Percentiles rank a stretch among this genome's conserved stretches.
Conservation (phyloP, 1,140 invertebrate genomes). For the Ceratitis capitata region DNA sequence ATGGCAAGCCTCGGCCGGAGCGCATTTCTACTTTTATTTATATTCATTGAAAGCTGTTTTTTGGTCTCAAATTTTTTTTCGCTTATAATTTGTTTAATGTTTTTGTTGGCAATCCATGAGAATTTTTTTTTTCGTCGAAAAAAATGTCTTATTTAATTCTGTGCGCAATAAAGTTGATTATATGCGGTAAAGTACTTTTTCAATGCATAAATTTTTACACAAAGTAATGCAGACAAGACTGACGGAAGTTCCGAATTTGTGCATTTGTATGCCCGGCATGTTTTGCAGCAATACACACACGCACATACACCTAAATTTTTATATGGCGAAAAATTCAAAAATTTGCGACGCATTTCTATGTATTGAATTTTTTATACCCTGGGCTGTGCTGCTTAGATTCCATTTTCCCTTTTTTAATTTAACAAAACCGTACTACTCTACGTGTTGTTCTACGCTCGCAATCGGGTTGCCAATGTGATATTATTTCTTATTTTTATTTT, state of each 20-base stretch:
- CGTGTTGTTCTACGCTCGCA: no score
- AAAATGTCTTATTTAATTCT: constrained; percentile 13
- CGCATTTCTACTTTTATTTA: constrained; percentile 19
- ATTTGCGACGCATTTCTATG: constrained; percentile 30
- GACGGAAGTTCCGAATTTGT: neutral
- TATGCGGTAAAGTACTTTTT: constrained; percentile 45
- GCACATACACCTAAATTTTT: neutral
- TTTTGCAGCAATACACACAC: neutral
- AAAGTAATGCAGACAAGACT: constrained; percentile 39
- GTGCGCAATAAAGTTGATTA: constrained; percentile 44
- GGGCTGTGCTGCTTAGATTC: constrained; percentile 17
- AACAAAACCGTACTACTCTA: no score
- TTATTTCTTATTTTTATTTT: neutral
- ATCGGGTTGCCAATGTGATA: neutral
- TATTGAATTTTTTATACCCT: constrained; percentile 29
- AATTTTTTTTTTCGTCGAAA: neutral
- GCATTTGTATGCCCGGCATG: neutral
- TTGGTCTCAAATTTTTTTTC: neutral
- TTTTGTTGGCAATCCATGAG: neutral
- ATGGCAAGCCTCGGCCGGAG: neutral
- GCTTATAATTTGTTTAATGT: constrained; percentile 31
- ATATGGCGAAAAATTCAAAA: neutral
- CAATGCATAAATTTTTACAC: constrained; percentile 43
- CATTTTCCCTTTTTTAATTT: neutral
- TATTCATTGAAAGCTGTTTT: constrained; percentile 15